Evolutionary conservation across 2,888 invertebrate genomes (phyloP).

Genomic region (Andrena bucephala): DNA sequence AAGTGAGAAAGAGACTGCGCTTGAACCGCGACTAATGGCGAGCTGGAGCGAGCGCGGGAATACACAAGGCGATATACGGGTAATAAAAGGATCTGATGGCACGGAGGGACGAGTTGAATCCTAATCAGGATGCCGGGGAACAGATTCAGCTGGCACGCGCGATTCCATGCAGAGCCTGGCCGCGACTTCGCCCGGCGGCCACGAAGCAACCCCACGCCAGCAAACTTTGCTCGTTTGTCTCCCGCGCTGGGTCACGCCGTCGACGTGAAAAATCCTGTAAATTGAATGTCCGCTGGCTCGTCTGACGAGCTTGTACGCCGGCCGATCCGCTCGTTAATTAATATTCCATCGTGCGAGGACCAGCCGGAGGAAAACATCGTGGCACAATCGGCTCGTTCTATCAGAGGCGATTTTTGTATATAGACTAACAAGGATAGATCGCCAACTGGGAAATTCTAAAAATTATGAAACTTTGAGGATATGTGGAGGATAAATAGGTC

Average conservation of each 20-base stretch:
- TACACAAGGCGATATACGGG: not conserved
- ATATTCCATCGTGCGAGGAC: not conserved
- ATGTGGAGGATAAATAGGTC: no score
- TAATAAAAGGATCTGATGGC: conserved; percentile 53
- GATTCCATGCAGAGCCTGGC: conserved; percentile 10
- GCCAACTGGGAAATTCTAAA: no score
- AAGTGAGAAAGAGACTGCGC: not conserved
- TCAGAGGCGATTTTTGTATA: no score
- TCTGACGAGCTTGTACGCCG: not conserved
- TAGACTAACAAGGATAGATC: no score
- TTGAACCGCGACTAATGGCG: conserved; percentile 4
- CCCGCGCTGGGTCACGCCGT: not conserved
- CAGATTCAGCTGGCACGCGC: conserved; percentile 48
- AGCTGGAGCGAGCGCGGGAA: conserved; percentile 18
- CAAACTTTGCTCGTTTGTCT: conserved; percentile 30
- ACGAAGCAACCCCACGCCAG: conserved; percentile 13
- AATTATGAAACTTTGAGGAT: no score
- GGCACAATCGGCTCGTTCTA: no score
- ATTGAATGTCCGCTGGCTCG: conserved; percentile 8
- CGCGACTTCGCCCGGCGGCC: not conserved
- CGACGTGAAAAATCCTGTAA: conserved; percentile 11
- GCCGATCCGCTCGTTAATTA: conserved; percentile 3
- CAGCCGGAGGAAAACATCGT: no score
- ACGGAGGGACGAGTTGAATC: conserved; percentile 16
- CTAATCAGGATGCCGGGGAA: conserved; percentile 13